Evolutionary conservation across 2,888 invertebrate genomes (phyloP), one percentile per base, ranked within the genome.

Genomic region (Aphelenchoides bicaudatus): DNA sequence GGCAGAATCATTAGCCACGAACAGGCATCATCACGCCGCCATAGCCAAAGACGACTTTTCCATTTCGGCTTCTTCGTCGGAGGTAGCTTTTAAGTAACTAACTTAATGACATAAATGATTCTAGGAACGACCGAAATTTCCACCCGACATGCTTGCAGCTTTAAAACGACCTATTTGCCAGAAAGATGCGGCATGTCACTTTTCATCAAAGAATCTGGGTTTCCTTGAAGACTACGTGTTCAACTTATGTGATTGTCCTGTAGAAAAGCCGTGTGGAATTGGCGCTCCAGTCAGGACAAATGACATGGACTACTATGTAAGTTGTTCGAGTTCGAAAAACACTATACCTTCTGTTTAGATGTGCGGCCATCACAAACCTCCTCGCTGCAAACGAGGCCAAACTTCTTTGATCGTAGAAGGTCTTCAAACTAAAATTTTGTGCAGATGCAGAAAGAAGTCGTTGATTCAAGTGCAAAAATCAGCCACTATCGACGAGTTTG

Each of bases 221-320:
- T 43, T 21, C 43, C n/a, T n/a, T n/a, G 43, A 43, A n/a, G 43
- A 43, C 23, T 10, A 21, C 21, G 25, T 10, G 10, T 21, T 43
- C 21, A n/a, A 6, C 10, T 43, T 43, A 19, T 43, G 43, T 25
- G 43, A 43, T 6, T 43, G 43, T n/a, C 43, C 43, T 8, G 21
- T 21, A 10, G 21, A 43, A 21, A 10, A 19, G 25, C 43, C 10
- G 21, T 43, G 43, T n/a, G 43, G 43, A 10, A 25, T 25, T 25
- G 25, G 43, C 23, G 6, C 10, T 10, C 43, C 43, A 6, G 43
- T 43, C 25, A 19, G 8, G 10, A 25, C 25, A 19, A 43, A 25
- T n/a, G 43, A 25, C 16, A 43, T 25, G 10, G 43, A 43, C 43
- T 43, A 43, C 43, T 43, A 43, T n/a, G 43, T 43, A n/a, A 43